A percentile compares a stretch with the other conserved stretches of the same genome.
phyloP scores from a whole-genome alignment of 2,888 invertebrate species.

The Archaeoteleia sp. region DNA sequence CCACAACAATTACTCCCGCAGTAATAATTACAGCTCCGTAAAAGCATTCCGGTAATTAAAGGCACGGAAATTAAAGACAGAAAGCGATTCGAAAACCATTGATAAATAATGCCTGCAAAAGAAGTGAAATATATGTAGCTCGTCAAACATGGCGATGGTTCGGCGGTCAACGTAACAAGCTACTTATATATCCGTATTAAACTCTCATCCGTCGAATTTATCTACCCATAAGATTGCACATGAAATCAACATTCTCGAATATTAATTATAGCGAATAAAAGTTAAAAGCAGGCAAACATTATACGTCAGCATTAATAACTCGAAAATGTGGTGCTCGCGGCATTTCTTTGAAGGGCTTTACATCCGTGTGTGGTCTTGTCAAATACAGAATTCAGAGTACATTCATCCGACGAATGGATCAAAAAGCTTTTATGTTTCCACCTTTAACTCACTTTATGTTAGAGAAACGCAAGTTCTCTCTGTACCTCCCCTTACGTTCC shows the following conservation, averaged over 20 bases:
- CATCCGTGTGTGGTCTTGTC: conserved; percentile 62
- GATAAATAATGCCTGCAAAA: conserved; percentile 37
- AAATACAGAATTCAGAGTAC: conserved; percentile 67
- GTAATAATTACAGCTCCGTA: conserved; percentile 46
- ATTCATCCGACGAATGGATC: conserved; percentile 67
- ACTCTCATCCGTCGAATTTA: conserved; percentile 15
- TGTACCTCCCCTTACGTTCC: conserved; percentile 32
- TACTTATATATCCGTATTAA: conserved; percentile 25
- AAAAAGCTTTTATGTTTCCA: conserved; percentile 67
- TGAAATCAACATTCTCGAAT: conserved; percentile 47
- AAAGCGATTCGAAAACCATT: conserved; percentile 44
- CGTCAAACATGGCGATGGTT: conserved; percentile 30
- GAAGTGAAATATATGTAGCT: conserved; percentile 30
- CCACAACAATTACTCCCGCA: conserved; percentile 43
- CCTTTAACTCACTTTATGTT: conserved; percentile 63
- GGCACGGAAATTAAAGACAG: conserved; percentile 46
- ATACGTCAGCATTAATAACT: conserved; percentile 64
- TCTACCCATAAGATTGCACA: conserved; percentile 47
- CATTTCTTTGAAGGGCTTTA: conserved; percentile 68
- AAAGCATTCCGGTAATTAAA: conserved; percentile 48
- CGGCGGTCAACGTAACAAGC: conserved; percentile 19
- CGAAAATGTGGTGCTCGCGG: conserved; percentile 62
- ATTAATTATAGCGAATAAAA: conserved; percentile 56
- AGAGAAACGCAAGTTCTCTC: conserved; percentile 56
- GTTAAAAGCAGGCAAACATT: conserved; percentile 64